Evolutionary conservation across 2,888 invertebrate species (phyloP), one percentile per base, ranked within the genome.

Genomic region (Acronicta aceris): DNA sequence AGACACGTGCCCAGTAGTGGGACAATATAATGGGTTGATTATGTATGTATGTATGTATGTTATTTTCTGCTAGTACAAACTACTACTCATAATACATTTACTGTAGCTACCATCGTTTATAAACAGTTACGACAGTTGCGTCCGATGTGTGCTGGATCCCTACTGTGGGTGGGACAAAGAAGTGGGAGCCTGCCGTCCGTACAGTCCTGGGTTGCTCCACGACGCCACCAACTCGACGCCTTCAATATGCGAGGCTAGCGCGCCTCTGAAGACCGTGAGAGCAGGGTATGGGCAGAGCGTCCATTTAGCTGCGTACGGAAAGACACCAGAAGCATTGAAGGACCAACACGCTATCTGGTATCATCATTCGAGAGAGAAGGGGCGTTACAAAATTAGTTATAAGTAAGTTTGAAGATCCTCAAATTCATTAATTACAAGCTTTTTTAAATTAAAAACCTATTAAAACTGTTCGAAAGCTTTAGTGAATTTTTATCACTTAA

Each of bases 121-220:
- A n/a, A 51, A 70, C 58, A 95, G 95, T 46, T 96, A 96, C 81
- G 95, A 95, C 83, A 95, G 95, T 73, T 96, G 96, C 84, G 89
- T 95, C 7, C 94, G 95, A 5, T 96, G 96, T 83, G 95, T 96
- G 13, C 88, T 95, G 59, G 96, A 96, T 81, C 96, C 96, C 0
- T 96, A 96, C 81, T 96, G 96, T 79, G 96, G 96, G n/a, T 96
- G 96, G 96, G 96, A 96, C 81, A 95, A 95, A 76, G 95, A 96
- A 79, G 92, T 94, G 0, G 95, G 94, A 0, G 90, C 93, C 12
- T 96, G 96, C 82, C 94, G 95, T 52, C 95, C 95, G 0, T 96
- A 95, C 83, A 89, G 92, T n/a, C 95, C 95, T 8, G 95, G 92
- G 1, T 84, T 96, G 9, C 90, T 96, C 16, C 96, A 96, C 82